Evolutionary conservation across 2,113 vertebrate genomes (phyloP), one percentile per base, ranked within the genome.

Genomic region (Chaetura pelagica): DNA sequence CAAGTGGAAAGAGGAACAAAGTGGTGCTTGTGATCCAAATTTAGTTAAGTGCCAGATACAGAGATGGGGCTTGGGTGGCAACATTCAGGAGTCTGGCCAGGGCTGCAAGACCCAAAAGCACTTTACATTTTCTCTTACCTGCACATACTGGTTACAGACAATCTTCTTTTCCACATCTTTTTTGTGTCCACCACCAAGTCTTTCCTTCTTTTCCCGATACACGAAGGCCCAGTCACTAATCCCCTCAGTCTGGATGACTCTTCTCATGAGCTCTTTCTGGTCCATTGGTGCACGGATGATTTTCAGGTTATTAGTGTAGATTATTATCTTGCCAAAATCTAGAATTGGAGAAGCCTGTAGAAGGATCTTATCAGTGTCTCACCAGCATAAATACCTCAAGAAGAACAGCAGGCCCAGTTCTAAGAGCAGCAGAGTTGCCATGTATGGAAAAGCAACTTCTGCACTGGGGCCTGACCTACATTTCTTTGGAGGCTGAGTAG

Each of bases 271-370:
- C 72, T 99, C 99, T 26, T 96, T 97, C 91, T 98, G 98, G 92
- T 97, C 98, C 88, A 97, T 97, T 0, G 99, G 98, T 4, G 99
- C 98, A 74, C 99, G 98, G 90, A 99, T 98, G 94, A 99, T 99
- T 94, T 99, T 99, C 95, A 99, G 97, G 84, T 99, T 99, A 73
- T 98, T 99, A 16, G 99, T 99, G 95, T 99, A 99, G 97, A 99
- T 99, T 85, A 99, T 99, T 79, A 99, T 99, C 97, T 99, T 99
- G 75, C 99, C 99, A 96, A 99, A 99, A 95, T 99, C 99, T 97
- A 99, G 96, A 84, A 99, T 97, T 10, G 98, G 97, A 6, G 98
- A 98, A 96, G 98, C 82, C 97, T 97, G 84, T 61, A 96, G 93
- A 96, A 94, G 76, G 76, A 82, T 46, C 30, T 75, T 48, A 66